Evolutionary conservation across 2,113 vertebrate genomes (phyloP).

Genomic region (Protobothrops flavoviridis): DNA sequence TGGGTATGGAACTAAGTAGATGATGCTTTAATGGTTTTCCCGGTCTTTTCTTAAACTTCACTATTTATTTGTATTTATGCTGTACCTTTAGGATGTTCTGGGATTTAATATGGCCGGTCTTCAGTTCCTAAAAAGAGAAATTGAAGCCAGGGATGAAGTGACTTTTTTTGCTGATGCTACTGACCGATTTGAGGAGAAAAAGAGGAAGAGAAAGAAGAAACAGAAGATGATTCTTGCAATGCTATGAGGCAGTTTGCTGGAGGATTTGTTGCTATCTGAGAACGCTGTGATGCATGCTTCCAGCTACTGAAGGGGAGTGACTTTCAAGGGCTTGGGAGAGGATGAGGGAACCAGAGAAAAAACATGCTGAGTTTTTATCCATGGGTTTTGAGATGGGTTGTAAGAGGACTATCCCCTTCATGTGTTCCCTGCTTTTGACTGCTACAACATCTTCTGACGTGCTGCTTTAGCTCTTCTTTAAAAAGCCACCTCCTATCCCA

Average conservation of each 20-base stretch:
- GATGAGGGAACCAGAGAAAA: neutral
- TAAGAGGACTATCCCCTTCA: neutral
- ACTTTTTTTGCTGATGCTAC: conserved; percentile 93
- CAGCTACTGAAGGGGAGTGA: neutral
- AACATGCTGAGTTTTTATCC: neutral
- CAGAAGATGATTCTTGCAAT: conserved; percentile 86
- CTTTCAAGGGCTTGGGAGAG: neutral
- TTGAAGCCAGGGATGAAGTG: conserved; percentile 91
- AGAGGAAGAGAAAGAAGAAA: conserved; percentile 84
- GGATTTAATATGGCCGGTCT: conserved; percentile 94
- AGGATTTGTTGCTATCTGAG: neutral
- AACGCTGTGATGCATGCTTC: neutral
- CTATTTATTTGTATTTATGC: neutral
- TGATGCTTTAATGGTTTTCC: neutral
- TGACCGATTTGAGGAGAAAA: conserved; percentile 83
- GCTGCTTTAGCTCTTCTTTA: neutral
- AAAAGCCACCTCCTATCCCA: neutral
- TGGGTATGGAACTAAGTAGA: neutral
- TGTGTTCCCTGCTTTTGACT: neutral
- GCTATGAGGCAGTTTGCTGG: conserved; percentile 21
- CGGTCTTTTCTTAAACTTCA: neutral
- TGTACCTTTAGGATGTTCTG: conserved; percentile 80
- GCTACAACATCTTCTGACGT: too few species aligned
- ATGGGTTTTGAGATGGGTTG: neutral
- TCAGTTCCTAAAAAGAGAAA: conserved; percentile 88